A percentile compares a stretch with the other conserved stretches of the same genome.
phyloP scores from a whole-genome alignment of 2,888 invertebrate genomes.

The Neoaliturus tenellus region DNA sequence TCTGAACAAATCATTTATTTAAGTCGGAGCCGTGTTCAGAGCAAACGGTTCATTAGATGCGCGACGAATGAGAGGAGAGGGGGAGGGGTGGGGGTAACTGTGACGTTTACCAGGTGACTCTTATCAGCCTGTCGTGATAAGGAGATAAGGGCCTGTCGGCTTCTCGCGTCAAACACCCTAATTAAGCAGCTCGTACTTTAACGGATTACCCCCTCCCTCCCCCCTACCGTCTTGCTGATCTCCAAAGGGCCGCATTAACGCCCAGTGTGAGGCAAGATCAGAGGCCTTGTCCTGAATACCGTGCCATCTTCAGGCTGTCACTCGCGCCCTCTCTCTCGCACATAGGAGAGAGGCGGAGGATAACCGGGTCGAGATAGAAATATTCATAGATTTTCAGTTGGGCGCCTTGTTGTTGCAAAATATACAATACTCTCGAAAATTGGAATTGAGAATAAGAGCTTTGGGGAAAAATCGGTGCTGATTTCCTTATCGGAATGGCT shows the following conservation, averaged over 20 bases:
- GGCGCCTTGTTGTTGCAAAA: not conserved
- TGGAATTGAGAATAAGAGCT: too few relatives aligned
- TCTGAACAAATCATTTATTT: not conserved
- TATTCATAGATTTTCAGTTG: not conserved
- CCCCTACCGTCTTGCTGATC: too few relatives aligned
- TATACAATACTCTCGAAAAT: too few relatives aligned
- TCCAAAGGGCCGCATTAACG: not conserved
- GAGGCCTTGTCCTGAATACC: not conserved
- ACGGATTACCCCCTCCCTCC: not conserved
- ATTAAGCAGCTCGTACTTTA: constrained; percentile 14
- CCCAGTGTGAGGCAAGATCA: not conserved
- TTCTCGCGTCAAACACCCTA: constrained; percentile 2
- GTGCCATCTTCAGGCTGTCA: not conserved
- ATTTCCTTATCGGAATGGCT: too few relatives aligned
- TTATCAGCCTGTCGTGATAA: constrained; percentile 7
- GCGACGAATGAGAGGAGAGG: not conserved
- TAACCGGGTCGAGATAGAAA: not conserved
- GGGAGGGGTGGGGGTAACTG: not conserved
- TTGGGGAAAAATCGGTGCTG: too few relatives aligned
- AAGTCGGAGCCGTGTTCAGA: not conserved
- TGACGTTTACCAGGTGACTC: not conserved
- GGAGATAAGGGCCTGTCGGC: constrained; percentile 13
- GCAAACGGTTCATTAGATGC: not conserved
- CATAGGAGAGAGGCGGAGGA: not conserved
- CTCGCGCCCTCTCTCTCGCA: not conserved